A percentile compares a stretch with the other conserved stretches of the same genome.
phyloP scores from a whole-genome alignment of 1,140 invertebrate species.

The Drosophila persimilis region DNA sequence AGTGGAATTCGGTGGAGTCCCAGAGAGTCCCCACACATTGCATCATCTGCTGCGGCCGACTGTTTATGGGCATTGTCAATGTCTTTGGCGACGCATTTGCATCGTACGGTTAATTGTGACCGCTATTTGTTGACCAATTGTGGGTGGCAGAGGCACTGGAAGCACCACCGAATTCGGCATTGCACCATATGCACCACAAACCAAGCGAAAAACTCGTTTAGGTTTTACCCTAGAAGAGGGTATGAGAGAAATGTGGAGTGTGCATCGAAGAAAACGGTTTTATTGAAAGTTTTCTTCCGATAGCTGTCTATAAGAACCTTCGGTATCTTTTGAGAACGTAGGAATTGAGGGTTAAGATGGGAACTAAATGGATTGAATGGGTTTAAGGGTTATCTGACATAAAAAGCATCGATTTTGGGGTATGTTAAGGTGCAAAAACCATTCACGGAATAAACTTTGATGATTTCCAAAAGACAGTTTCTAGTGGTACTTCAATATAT shows the following conservation, averaged over 20 bases:
- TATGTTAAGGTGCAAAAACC: too few relatives aligned
- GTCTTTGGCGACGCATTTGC: constrained; percentile 63
- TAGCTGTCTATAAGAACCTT: too few relatives aligned
- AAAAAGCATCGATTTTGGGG: too few relatives aligned
- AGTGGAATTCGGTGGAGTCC: constrained; percentile 15
- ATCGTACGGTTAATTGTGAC: constrained; percentile 80
- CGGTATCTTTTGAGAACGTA: too few relatives aligned
- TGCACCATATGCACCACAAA: constrained; percentile 14
- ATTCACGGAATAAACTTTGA: too few relatives aligned
- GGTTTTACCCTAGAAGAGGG: constrained; percentile 7
- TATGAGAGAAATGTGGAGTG: not conserved
- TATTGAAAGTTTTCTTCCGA: too few relatives aligned
- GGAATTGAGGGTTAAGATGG: too few relatives aligned
- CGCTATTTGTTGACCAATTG: constrained; percentile 77
- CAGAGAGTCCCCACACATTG: constrained; percentile 11
- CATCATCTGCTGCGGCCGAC: constrained; percentile 23
- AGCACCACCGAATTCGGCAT: constrained; percentile 48
- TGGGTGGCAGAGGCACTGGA: constrained; percentile 61
- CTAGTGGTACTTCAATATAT: too few relatives aligned
- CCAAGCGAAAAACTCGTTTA: constrained; percentile 45
- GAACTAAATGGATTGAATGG: too few relatives aligned
- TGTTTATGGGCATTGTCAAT: constrained; percentile 72
- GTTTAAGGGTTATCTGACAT: too few relatives aligned
- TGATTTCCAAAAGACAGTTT: not conserved
- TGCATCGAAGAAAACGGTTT: too few relatives aligned